Evolutionary conservation across 2,113 vertebrate species (phyloP).

Genomic region (Suncus etruscus): DNA sequence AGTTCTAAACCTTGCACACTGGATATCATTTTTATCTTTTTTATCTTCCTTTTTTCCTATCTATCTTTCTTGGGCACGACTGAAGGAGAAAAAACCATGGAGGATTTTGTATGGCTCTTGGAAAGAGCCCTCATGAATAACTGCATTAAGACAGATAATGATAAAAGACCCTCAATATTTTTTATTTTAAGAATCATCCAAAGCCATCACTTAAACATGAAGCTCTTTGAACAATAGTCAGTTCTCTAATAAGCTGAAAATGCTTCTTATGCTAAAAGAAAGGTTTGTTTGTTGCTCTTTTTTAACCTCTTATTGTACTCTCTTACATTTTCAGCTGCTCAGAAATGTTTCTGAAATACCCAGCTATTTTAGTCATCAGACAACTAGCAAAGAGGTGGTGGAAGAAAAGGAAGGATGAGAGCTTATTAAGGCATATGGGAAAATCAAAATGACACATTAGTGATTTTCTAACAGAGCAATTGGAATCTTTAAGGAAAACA

Average conservation of each 20-base stretch:
- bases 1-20: slow-evolving; percentile 85
- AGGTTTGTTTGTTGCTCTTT: slow-evolving; percentile 74
- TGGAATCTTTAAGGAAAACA: slow-evolving; percentile 67
- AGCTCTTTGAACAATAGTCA: slow-evolving; percentile 83
- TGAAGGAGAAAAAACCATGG: slow-evolving; percentile 62
- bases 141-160: slow-evolving; percentile 84
- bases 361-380: slow-evolving; percentile 59
- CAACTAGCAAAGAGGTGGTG: not conserved
- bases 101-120: slow-evolving; percentile 86
- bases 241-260: slow-evolving; percentile 84
- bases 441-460: slow-evolving; percentile 68
- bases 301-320: slow-evolving; percentile 77
- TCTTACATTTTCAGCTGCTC: slow-evolving; percentile 47
- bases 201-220: slow-evolving; percentile 82
- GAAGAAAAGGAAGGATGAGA: not conserved
- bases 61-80: slow-evolving; percentile 80
- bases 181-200: slow-evolving; percentile 76
- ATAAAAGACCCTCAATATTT: slow-evolving; percentile 85
- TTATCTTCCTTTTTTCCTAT: slow-evolving; percentile 35
- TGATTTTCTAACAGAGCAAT: slow-evolving; percentile 57
- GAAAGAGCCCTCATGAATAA: slow-evolving; percentile 86
- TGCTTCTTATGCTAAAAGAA: slow-evolving; percentile 69
- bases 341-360: slow-evolving; percentile 58
- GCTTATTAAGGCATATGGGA: not conserved
- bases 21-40: slow-evolving; percentile 80